phyloP scores from a whole-genome alignment of 2,113 vertebrate genomes.

The Cariama cristata region DNA sequence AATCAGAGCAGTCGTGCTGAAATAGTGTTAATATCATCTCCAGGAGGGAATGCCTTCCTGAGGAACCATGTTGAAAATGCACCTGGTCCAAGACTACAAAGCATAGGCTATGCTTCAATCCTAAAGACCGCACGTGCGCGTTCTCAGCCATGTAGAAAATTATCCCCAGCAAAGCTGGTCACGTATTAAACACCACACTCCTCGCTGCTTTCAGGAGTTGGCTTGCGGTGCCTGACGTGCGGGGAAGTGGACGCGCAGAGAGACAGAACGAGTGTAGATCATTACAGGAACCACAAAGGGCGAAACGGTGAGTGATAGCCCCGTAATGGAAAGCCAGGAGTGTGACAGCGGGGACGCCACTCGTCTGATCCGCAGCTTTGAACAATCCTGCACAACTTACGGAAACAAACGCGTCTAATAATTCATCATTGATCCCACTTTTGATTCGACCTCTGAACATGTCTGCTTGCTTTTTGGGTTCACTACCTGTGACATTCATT shows the following conservation, averaged over 20 bases:
- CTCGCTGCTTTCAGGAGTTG: neutral
- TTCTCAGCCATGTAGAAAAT: constrained; percentile 55
- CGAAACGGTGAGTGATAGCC: neutral
- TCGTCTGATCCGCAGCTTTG: neutral
- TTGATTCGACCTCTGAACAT: accelerated
- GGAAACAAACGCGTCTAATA: neutral
- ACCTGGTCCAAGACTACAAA: neutral
- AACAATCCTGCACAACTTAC: neutral
- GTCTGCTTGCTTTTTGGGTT: neutral
- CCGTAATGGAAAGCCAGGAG: neutral
- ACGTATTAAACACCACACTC: neutral
- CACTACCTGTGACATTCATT: neutral
- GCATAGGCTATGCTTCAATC: neutral
- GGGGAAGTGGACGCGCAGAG: neutral
- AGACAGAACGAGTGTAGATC: neutral
- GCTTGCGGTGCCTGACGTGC: neutral
- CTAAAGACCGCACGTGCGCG: accelerated
- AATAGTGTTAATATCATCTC: neutral
- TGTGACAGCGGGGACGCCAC: neutral
- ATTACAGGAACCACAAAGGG: constrained; percentile 30
- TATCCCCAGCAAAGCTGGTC: neutral
- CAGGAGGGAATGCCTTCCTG: neutral
- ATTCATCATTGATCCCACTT: neutral
- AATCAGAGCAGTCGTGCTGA: neutral
- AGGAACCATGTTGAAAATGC: accelerated